These are phyloP conservation scores for Pseudonaja textilis DNA, from an alignment of 2,113 vertebrate species.

Conservation along the genomic window DNA sequence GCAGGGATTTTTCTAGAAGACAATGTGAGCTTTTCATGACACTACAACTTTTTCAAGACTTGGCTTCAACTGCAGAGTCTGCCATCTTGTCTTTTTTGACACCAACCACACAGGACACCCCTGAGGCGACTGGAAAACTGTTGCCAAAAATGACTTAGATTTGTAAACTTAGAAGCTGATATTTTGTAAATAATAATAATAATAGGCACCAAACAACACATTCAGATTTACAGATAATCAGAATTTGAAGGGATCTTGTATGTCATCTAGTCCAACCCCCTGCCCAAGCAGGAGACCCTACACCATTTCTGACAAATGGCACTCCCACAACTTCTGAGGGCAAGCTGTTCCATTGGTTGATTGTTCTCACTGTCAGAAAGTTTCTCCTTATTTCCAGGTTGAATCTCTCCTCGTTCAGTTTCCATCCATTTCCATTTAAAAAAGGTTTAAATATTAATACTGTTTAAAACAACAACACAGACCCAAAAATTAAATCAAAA, in stretches of 20 bases:
- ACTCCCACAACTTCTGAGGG: too few relatives aligned
- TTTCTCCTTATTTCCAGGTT: too few relatives aligned
- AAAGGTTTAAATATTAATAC: neutral
- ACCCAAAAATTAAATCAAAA: neutral
- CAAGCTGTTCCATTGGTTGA: too few relatives aligned
- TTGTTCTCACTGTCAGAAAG: too few relatives aligned
- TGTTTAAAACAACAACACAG: neutral
- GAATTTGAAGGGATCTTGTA: too few relatives aligned
- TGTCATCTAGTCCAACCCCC: too few relatives aligned
- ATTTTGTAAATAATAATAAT: neutral
- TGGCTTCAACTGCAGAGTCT: neutral
- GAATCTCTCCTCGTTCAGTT: too few relatives aligned
- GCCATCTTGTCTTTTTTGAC: neutral
- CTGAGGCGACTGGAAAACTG: neutral
- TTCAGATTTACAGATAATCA: too few relatives aligned
- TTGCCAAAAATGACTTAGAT: neutral
- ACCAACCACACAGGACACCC: neutral
- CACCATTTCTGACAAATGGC: too few relatives aligned
- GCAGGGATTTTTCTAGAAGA: neutral
- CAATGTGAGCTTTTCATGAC: neutral
- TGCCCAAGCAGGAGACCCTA: too few relatives aligned
- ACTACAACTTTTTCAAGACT: neutral
- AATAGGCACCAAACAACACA: neutral
- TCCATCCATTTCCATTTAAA: neutral
- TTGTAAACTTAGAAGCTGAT: neutral